phyloP scores from a whole-genome alignment of 2,797 vertebrate genomes.

The Paguma larvata region DNA sequence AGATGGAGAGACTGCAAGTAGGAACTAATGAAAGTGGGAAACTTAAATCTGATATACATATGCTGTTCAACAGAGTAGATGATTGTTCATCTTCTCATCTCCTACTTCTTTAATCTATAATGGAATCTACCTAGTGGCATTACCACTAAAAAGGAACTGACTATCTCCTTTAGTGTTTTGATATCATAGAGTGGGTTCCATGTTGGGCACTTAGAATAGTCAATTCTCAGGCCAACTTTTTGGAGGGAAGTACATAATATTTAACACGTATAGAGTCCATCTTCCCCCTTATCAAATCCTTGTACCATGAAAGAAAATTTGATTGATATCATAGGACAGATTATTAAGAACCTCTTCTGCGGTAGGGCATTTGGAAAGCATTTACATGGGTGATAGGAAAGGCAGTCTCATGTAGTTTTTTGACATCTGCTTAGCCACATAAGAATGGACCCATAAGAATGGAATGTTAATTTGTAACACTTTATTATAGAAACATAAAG shows the following conservation, averaged over 20 bases:
- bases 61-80: background rate
- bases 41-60: background rate
- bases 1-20: background rate
- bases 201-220: background rate
- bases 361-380: background rate
- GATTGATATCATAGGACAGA: background rate
- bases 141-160: too few relatives aligned
- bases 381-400: background rate
- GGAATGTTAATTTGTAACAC: too few relatives aligned
- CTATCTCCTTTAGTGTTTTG: background rate
- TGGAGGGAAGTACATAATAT: background rate
- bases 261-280: background rate
- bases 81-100: background rate
- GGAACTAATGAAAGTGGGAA: background rate
- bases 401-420: background rate
- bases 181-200: background rate
- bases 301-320: background rate
- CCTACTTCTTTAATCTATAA: too few relatives aligned
- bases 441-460: background rate
- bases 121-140: background rate
- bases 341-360: background rate
- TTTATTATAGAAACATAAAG: background rate
- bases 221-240: background rate
- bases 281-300: background rate
- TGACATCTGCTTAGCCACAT: rapidly evolving